Base-by-base conservation (phyloP, 2,113 vertebrate species). In the Apteryx mantelli region DNA sequence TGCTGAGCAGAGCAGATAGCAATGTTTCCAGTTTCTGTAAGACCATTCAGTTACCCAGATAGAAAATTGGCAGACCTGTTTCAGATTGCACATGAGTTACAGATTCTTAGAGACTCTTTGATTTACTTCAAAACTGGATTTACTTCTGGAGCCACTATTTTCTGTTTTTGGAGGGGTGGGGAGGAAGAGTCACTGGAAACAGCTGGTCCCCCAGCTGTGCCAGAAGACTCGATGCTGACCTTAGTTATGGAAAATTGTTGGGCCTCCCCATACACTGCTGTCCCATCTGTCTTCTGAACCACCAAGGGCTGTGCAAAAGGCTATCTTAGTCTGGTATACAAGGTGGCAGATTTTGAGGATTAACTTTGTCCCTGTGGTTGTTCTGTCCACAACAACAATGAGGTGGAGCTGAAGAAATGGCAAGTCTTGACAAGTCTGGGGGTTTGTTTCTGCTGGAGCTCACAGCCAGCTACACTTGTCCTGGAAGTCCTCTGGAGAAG, bases 121-220 rank as follows among this genome's bases (percentile, higher is more conserved):
- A 73, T 82, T 71, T 86, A 38, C 24, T n/a, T n/a, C 25, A 56
- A 63, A 32, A n/a, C 28, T 65, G 34, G 7, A n/a, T 74, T 73
- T 79, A 58, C 16, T 79, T 82, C 53, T 58, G 19, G 19, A 74
- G 40, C 32, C 13, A 20, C 20, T 61, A 50, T 46, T 66, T 14
- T 4, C 0, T 6, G 28, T 14, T 3, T 28, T 19, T 24, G 16
- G 25, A 4, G 38, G 11, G 34, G 28, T 10, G 48, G 6, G 40
- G 34, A 11, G n/a, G 34, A 85, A 70, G 11, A 71, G 32, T 4
- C 14, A 15, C 32, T 12, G 19, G 30, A 69, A 3, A 16, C 82
- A 90, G 12, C 6, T 79, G 46, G 34, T 79, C 44, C 38, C 21
- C 50, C 1, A 1, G 4, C 18, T 86, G 32, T 74, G 15, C 42